A percentile compares a stretch with the other conserved stretches of the same genome.
These are phyloP conservation scores for Torymus auratus DNA, from an alignment of 2,888 invertebrate species.

Conservation along the genomic window DNA sequence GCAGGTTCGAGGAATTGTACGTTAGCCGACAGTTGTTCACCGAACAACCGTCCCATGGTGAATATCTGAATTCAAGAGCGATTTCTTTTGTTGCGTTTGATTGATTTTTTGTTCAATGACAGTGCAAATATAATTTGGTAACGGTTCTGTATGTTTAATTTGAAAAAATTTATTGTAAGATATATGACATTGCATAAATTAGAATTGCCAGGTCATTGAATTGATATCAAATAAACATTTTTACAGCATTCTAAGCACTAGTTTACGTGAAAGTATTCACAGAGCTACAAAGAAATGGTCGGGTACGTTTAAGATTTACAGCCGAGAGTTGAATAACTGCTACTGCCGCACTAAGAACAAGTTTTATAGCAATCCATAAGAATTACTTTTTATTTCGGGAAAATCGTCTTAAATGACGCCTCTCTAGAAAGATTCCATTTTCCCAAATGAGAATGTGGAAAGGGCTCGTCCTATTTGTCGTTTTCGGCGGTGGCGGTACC, in stretches of 20 bases:
- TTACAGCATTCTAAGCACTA: too few relatives aligned
- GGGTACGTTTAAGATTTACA: too few relatives aligned
- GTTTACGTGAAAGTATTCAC: too few relatives aligned
- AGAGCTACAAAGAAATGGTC: too few relatives aligned
- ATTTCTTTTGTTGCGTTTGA: background rate
- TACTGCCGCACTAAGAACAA: background rate
- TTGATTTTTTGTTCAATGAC: too few relatives aligned
- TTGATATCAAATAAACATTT: too few relatives aligned
- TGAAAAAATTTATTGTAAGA: too few relatives aligned
- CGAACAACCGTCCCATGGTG: slow-evolving; percentile 80
- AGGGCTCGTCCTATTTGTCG: slow-evolving; percentile 47
- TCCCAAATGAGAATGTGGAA: slow-evolving; percentile 81
- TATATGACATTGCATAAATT: too few relatives aligned
- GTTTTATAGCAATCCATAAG: background rate
- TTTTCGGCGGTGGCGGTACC: slow-evolving; percentile 63
- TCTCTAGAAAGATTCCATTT: slow-evolving; percentile 79
- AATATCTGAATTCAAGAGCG: slow-evolving; percentile 71
- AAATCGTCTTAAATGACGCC: slow-evolving; percentile 79
- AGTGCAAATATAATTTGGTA: too few relatives aligned
- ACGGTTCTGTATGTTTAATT: too few relatives aligned
- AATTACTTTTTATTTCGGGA: slow-evolving; percentile 67
- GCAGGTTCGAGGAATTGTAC: slow-evolving; percentile 77
- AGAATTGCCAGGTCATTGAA: too few relatives aligned
- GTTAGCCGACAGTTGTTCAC: slow-evolving; percentile 82
- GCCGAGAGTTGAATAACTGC: too few relatives aligned